Base-by-base conservation (phyloP, 1,140 invertebrate species). In the Papilio polytes region DNA sequence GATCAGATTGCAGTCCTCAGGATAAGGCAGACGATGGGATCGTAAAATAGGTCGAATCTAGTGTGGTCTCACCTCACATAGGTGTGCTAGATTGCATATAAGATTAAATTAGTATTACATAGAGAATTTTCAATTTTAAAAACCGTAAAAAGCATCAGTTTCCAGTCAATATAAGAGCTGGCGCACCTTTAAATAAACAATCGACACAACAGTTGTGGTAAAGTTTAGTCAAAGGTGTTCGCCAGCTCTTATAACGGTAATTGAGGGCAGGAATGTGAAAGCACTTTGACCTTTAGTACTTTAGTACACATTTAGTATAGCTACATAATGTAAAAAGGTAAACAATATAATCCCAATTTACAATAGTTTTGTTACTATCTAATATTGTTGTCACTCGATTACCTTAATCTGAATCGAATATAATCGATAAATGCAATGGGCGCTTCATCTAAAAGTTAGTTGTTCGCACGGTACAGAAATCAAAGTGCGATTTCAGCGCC, bases 1-100 rank as follows among this genome's bases (percentile, higher is more conserved):
- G 74, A 76, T 76, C 74, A 76, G 74, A 76, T 76, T 76, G 74
- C 74, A 76, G 76, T 78, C 53, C 76, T 63, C 53, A 41, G 76
- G 76, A 78, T 78, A 78, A 59, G 51, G 76, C 44, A 6, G 59
- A 31, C 59, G 59, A 63, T 63, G 76, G 2, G 53, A 18, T 59
- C 76, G 76, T 41, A 63, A 78, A 78, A 59, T 78, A 63, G 76
- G 76, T 78, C 76, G 36, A 59, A 56, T 41, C 26, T 36, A 78
- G 76, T 78, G 53, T 44, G 48, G 74, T 76, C 53, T 51, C 31
- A 53, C 48, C 20, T 76, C 46, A 76, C 22, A 31, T 46, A 26
- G 59, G 59, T 63, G 20, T 13, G 74, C 15, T 76, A 20, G 22
- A 53, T 41, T 76, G 53, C n/a, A n/a, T 31, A 22, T 26, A 63